These are phyloP conservation scores for Sanderia malayensis DNA, from an alignment of 30 jellyfish, hydroid and myxozoan species.

Conservation along the genomic window DNA sequence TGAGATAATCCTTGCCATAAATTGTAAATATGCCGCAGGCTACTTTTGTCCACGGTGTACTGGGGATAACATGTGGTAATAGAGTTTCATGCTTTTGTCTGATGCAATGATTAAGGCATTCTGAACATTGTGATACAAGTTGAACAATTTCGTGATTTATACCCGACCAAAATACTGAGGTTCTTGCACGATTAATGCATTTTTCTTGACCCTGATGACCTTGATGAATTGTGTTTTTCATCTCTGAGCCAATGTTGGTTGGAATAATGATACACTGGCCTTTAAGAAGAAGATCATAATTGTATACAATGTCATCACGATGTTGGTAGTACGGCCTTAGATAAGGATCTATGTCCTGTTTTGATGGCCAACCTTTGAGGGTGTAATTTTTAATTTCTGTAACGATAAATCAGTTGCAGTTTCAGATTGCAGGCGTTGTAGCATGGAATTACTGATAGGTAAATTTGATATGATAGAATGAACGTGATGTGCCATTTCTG, in stretches of 20 bases:
- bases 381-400: conserved; percentile 43
- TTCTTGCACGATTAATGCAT: conserved; percentile 46
- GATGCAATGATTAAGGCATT: conserved; percentile 29
- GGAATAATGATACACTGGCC: conserved; percentile 53
- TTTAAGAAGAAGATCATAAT: conserved; percentile 37
- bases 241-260: conserved; percentile 37
- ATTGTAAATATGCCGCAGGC: conserved; percentile 33
- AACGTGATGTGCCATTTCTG: conserved; percentile 21
- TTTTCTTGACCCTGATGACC: conserved; percentile 59
- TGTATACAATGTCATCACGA: conserved; percentile 37
- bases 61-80: conserved; percentile 22
- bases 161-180: conserved; percentile 59
- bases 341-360: conserved; percentile 13
- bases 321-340: conserved; percentile 43
- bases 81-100: conserved; percentile 19
- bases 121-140: conserved; percentile 30
- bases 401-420: conserved; percentile 40
- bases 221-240: conserved; percentile 30
- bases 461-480: conserved; percentile 9
- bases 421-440: conserved; percentile 31
- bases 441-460: conserved; percentile 20
- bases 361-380: conserved; percentile 45
- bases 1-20: conserved; percentile 40
- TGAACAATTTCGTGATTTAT: conserved; percentile 35
- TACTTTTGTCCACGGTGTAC: conserved; percentile 51